Base-by-base conservation (phyloP, 2,888 invertebrate genomes). In the Quadroppia sp. region DNA sequence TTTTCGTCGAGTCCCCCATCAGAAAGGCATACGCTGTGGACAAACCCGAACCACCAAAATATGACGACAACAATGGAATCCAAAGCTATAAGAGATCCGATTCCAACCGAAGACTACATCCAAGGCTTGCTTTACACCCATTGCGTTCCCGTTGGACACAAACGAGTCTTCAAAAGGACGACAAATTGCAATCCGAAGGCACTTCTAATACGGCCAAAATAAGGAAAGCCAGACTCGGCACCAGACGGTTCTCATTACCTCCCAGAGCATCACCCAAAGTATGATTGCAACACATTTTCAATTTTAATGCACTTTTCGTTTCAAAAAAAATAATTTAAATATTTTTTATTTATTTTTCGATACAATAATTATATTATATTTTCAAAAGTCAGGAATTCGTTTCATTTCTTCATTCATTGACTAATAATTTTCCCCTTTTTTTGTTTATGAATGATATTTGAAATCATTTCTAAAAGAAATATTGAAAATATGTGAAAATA, bases 221-320 rank as follows among this genome's bases (percentile, higher is more conserved):
- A 9, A 45, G 61, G 28, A 53, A 56, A 50, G 30, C 56, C 4
- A 70, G 71, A 48, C 40, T 74, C 20, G 64, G 72, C 23, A 45
- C 67, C n/a, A 61, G 70, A 59, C 30, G 75, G 20, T 75, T 73
- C 28, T 30, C 73, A n/a, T 64, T 69, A 13, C 56, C 74, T n/a
- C 74, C 75, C 17, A 25, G 74, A 67, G 23, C 71, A 45, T 45
- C 74, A 45, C 71, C 74, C 28, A 56, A 45, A 36, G 75, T 75
- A 74, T 71, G 71, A 9, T 36, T 15, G n/a, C 13, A 32, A 56
- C 13, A 2, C 28, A 15, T 30, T 32, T 30, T 61, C 17, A 32
- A 2, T 32, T 67, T 64, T 28, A 7, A 30, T 61, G 30, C 17
- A 11, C 30, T 32, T 23, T 42, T 64, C 17, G 36, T 64, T n/a